Evolutionary conservation across 2,888 invertebrate species (phyloP).

Genomic region (Oasisia sp.): DNA sequence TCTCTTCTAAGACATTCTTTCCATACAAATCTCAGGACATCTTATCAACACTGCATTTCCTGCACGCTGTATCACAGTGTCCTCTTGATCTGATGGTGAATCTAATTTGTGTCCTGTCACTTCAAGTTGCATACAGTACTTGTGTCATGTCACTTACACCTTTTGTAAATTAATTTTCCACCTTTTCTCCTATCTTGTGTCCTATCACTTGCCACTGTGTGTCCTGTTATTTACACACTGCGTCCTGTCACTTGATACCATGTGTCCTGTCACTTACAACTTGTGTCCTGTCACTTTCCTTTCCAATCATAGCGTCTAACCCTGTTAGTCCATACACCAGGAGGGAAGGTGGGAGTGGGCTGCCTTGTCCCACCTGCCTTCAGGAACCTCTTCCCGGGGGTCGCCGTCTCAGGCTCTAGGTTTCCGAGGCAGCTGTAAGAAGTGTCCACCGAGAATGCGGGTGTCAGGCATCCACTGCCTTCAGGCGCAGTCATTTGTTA

Average conservation of each 20-base stretch:
- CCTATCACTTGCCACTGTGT: neutral
- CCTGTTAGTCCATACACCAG: neutral
- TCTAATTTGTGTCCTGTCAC: neutral
- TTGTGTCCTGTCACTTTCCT: neutral
- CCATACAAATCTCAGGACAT: neutral
- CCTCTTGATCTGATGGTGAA: too few species aligned
- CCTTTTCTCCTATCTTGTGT: neutral
- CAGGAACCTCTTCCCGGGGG: neutral
- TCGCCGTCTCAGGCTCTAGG: neutral
- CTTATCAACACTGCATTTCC: neutral
- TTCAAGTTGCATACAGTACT: neutral
- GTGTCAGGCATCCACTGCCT: neutral
- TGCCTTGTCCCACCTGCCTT: neutral
- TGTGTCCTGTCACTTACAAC: neutral
- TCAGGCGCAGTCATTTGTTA: constrained; percentile 7
- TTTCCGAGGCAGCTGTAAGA: neutral
- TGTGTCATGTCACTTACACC: neutral
- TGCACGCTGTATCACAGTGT: too few species aligned
- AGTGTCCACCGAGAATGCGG: neutral
- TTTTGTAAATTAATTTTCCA: neutral
- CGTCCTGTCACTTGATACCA: neutral
- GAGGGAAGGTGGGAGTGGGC: neutral
- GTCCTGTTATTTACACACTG: neutral
- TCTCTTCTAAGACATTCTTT: neutral
- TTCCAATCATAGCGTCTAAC: neutral